A percentile compares a stretch with the other conserved stretches of the same genome.
Evolutionary conservation across 2,113 vertebrate species (phyloP).

Genomic region (Bombycilla garrulus): DNA sequence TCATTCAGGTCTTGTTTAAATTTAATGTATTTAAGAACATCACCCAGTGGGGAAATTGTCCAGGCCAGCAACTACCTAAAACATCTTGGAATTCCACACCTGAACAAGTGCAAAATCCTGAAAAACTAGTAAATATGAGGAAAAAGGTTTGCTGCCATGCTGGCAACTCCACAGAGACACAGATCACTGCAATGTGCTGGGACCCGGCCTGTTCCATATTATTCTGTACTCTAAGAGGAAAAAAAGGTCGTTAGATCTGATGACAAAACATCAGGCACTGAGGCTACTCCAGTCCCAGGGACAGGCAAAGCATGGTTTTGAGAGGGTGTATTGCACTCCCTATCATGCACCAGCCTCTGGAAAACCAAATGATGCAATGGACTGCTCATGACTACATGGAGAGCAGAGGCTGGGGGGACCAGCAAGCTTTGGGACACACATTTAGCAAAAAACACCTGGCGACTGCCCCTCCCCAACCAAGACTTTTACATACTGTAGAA

Average conservation of each 20-base stretch:
- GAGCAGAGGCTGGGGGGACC: background rate
- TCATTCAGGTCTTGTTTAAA: background rate
- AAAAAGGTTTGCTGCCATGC: background rate
- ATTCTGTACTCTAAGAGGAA: fast-evolving
- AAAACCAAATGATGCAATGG: background rate
- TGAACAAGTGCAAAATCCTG: background rate
- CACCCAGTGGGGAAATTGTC: background rate
- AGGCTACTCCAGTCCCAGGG: background rate
- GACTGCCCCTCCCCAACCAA: background rate
- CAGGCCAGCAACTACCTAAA: background rate
- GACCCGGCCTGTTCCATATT: background rate
- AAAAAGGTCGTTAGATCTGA: background rate
- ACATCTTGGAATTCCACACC: background rate
- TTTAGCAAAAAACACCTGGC: background rate
- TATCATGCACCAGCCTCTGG: fast-evolving
- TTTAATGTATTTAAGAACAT: background rate
- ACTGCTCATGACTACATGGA: background rate
- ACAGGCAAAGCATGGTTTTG: background rate
- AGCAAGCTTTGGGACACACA: background rate
- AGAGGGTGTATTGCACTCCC: background rate
- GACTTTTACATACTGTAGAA: background rate
- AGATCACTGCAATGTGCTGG: background rate
- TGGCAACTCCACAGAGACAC: background rate
- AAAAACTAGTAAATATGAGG: background rate
- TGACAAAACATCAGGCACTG: background rate